Evolutionary conservation across 37 sponge, comb jelly and placozoan species (phyloP), one percentile per base, ranked within the genome.

Genomic region (Bolinopsis microptera): DNA sequence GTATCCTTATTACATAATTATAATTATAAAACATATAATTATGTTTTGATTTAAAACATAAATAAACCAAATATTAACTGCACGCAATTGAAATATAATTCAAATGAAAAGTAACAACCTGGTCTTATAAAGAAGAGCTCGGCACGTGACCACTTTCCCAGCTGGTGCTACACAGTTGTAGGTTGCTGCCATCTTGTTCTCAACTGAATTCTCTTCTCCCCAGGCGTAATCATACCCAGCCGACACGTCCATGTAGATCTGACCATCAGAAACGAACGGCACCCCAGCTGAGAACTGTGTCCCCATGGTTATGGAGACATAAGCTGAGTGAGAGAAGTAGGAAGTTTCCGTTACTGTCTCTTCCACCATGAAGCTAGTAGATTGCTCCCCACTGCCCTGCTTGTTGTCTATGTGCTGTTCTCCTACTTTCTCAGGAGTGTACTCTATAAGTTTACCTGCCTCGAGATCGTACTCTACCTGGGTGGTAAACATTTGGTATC

Each of bases 391-490:
- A 30, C 48, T 39, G 3, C 36, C 32, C 48, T 16, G 22, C 28
- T 8, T 28, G 61, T 38, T 39, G 90, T 86, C 90, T 24, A 86
- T 86, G 30, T 41, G 90, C 90, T 86, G 90, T 16, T 86, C 34
- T 0, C 61, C 90, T 0, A 86, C 90, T 23, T 18, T 38, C 28
- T 86, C 90, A 0, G 90, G 48, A 27, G 90, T 35, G 61, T 86
- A 82, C 31, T 31, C 38, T 3, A 8, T 18, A 3, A 82, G 32
- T 36, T 8, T 36, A 8, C 38, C 38, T 9, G 13, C 38, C 83
- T 82, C 83, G 1, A 82, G 22, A 21, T 82, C 3, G 23, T 82
- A 82, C 83, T 34, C 83, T 5, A 82, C 68, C 68, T 18, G 18
- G 68, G 68, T n/a, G n/a, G n/a, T n/a, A n/a, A n/a, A n/a, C n/a